Percentiles rank a stretch among this genome's conserved stretches.
Conservation (phyloP, 2,113 vertebrate species). For the Abramis brama region DNA sequence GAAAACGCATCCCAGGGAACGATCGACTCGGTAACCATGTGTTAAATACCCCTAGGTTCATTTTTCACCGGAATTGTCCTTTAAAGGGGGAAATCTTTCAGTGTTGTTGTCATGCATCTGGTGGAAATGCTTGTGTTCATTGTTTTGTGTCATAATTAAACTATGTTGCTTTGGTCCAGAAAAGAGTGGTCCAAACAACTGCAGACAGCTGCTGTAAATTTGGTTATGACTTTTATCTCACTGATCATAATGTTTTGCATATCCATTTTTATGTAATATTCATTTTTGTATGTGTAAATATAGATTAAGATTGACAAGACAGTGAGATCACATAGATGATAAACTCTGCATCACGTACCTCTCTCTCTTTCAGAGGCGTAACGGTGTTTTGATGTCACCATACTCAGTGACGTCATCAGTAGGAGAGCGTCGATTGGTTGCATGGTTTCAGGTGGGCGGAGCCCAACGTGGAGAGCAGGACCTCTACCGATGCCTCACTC, state of each 20-base stretch:
- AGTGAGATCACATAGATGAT: too few species aligned
- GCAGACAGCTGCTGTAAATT: not conserved
- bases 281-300: not conserved
- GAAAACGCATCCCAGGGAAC: too few species aligned
- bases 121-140: not conserved
- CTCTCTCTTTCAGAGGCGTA: conserved; percentile 80
- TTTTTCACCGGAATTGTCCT: too few species aligned
- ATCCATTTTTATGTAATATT: not conserved
- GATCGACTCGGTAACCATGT: too few species aligned
- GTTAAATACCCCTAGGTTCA: too few species aligned
- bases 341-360: not conserved
- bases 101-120: not conserved
- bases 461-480: conserved; percentile 84
- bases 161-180: not conserved
- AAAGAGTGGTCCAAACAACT: not conserved
- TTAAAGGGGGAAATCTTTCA: not conserved
- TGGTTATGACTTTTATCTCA: not conserved
- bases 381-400: conserved; percentile 74
- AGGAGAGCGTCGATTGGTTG: conserved; percentile 87
- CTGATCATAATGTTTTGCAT: not conserved
- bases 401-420: conserved; percentile 67
- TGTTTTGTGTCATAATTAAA: not conserved
- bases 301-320: not conserved
- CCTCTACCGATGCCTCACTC: conserved; percentile 91
- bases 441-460: conserved; percentile 85